Conservation (phyloP, 2,888 invertebrate species). For the Pandemis cinnamomeana region DNA sequence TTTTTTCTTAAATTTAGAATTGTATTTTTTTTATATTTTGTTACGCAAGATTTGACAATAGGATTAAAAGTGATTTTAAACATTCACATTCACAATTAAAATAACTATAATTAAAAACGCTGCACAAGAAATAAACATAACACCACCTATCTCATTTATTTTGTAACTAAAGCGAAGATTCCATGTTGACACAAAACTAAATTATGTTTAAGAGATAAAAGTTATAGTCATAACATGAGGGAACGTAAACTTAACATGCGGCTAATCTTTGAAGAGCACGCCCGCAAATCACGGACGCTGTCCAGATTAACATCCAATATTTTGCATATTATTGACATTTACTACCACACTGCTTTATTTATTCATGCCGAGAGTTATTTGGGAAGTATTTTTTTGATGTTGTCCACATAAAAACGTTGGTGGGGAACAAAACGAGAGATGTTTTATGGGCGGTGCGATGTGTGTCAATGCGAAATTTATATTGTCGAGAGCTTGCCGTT, state of each 20-base stretch:
- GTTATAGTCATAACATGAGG: constrained; percentile 38
- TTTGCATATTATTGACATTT: constrained; percentile 84
- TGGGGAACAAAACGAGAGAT: constrained; percentile 77
- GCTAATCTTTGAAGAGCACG: constrained; percentile 75
- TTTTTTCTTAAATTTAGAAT: too few relatives aligned
- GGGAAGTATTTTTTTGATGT: constrained; percentile 79
- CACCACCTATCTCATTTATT: constrained; percentile 31
- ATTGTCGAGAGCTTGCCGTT: constrained; percentile 67
- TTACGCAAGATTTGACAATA: too few relatives aligned
- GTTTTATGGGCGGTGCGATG: constrained; percentile 78
- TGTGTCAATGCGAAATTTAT: constrained; percentile 82
- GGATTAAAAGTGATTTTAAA: too few relatives aligned
- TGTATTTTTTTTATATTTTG: too few relatives aligned
- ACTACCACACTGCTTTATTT: constrained; percentile 82
- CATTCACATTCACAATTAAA: background rate
- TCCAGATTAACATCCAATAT: constrained; percentile 81
- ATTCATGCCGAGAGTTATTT: constrained; percentile 78
- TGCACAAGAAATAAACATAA: constrained; percentile 17
- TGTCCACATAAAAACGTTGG: constrained; percentile 80
- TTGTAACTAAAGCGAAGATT: constrained; percentile 41
- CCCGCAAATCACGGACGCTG: constrained; percentile 79
- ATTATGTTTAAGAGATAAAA: constrained; percentile 40
- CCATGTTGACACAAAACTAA: constrained; percentile 39
- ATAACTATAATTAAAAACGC: background rate
- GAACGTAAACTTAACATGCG: constrained; percentile 47